These are phyloP conservation scores for Solenopsis fugax DNA, from an alignment of 1,140 invertebrate genomes.

Conservation along the genomic window DNA sequence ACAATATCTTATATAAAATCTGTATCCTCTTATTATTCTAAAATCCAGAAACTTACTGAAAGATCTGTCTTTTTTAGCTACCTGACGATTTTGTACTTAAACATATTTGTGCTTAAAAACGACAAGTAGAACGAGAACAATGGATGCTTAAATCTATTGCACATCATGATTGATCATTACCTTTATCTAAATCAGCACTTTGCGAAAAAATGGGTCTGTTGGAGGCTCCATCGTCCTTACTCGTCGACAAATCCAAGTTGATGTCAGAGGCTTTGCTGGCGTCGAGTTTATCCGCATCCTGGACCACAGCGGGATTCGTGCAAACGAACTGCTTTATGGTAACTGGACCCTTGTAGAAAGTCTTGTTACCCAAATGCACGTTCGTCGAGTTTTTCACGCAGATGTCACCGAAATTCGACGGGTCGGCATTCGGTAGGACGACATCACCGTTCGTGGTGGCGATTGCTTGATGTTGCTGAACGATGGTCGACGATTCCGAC, in stretches of 20 bases:
- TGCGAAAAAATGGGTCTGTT: constrained; percentile 61
- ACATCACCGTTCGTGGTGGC: constrained; percentile 65
- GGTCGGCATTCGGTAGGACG: constrained; percentile 73
- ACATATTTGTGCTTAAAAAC: neutral
- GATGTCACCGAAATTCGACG: constrained; percentile 86
- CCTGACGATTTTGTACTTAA: neutral
- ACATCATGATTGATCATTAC: constrained; percentile 39
- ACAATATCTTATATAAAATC: neutral
- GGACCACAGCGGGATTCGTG: constrained; percentile 70
- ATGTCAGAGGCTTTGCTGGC: neutral
- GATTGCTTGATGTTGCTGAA: constrained; percentile 71
- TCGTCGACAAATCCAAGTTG: constrained; percentile 57
- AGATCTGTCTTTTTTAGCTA: neutral
- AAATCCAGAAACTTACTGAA: neutral
- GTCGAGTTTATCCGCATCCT: constrained; percentile 16
- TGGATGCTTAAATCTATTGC: neutral
- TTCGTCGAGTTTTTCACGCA: constrained; percentile 88
- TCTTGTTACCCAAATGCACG: constrained; percentile 89
- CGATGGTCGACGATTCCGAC: constrained; percentile 44
- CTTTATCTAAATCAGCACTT: constrained; percentile 64
- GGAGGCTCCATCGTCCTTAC: constrained; percentile 15
- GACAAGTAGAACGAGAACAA: neutral
- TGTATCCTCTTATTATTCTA: neutral
- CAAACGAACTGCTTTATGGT: constrained; percentile 90
- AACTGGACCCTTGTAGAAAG: constrained; percentile 89